Evolutionary conservation across 2,888 invertebrate genomes (phyloP).

Genomic region (Amphipoea lucens): DNA sequence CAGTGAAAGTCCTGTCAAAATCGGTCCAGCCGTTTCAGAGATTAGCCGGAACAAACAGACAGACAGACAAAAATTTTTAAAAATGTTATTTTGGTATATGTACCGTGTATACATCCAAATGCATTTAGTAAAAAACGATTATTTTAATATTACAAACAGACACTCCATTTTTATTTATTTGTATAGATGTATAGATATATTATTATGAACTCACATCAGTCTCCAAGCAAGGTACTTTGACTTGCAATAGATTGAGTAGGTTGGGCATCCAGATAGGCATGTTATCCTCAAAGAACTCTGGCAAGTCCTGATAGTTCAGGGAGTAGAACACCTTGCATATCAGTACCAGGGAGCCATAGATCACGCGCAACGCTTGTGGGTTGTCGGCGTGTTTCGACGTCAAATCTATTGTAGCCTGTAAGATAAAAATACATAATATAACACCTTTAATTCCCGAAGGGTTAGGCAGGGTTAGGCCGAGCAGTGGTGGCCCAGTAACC

Average conservation of each 20-base stretch:
- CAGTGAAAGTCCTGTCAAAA: too few species aligned
- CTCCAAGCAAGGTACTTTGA: conserved; percentile 94
- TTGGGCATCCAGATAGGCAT: conserved; percentile 98
- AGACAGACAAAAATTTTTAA: too few species aligned
- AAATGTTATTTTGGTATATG: too few species aligned
- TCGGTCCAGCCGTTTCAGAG: too few species aligned
- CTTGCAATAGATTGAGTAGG: conserved; percentile 94
- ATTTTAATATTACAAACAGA: too few species aligned
- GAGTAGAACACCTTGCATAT: conserved; percentile 99
- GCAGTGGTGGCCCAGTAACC: too few species aligned
- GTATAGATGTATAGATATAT: too few species aligned
- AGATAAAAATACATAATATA: conserved; percentile 45
- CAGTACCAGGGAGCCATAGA: conserved; percentile 96
- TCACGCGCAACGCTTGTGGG: conserved; percentile 94
- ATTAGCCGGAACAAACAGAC: too few species aligned
- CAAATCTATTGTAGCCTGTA: conserved; percentile 95
- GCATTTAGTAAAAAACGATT: too few species aligned
- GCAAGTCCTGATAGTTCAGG: conserved; percentile 98
- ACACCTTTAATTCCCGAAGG: neutral
- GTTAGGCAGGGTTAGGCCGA: neutral
- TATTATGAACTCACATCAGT: conserved; percentile 84
- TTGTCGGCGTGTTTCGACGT: conserved; percentile 94
- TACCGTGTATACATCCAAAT: too few species aligned
- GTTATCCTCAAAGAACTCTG: conserved; percentile 99
- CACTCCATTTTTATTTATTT: too few species aligned